Base-by-base conservation (phyloP, 1,140 invertebrate species). In the Pseudomyrmex flavicornis region DNA sequence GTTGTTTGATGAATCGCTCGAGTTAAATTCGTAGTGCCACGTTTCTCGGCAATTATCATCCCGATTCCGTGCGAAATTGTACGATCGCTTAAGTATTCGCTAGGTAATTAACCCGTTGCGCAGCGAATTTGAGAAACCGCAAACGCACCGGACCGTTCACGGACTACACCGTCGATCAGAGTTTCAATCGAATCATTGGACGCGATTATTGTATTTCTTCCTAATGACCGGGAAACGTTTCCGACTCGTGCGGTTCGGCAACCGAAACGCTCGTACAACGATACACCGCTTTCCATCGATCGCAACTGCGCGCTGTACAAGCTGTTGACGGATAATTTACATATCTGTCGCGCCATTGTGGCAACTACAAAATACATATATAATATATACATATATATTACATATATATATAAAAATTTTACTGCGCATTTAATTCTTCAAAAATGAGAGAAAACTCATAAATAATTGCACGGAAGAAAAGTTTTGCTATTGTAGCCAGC, bases 1-100 rank as follows among this genome's bases (percentile, higher is more conserved):
- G n/a, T 56, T 50, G 66, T 85, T 85, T 85, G 87, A 88, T 82
- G 75, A 76, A 88, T 88, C 74, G 54, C 52, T 48, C 72, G 26
- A 73, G 50, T 88, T 85, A 76, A 88, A 88, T 88, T 56, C 58
- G 26, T 61, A 76, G 72, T 75, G 66, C 75, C 56, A 2, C 35
- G 15, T 54, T n/a, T 52, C 66, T 15, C 46, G 75, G 50, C 76
- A 88, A 88, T 88, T 88, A 88, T 87, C 86, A 50, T 59, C 26
- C 50, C 22, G 50, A 20, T 35, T 15, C 52, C 59, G 35, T 15
- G 44, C 44, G 61, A 59, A 87, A 77, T 82, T 70, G 73, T 77
- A 76, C 63, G 74, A 88, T 87, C 86, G 66, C 66, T 87, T 79
- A 80, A 70, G 63, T 58, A 70, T 87, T 87, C 73, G 17, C 48